Evolutionary conservation across 2,888 invertebrate genomes (phyloP).

Genomic region (Scaptomyza reducta): DNA sequence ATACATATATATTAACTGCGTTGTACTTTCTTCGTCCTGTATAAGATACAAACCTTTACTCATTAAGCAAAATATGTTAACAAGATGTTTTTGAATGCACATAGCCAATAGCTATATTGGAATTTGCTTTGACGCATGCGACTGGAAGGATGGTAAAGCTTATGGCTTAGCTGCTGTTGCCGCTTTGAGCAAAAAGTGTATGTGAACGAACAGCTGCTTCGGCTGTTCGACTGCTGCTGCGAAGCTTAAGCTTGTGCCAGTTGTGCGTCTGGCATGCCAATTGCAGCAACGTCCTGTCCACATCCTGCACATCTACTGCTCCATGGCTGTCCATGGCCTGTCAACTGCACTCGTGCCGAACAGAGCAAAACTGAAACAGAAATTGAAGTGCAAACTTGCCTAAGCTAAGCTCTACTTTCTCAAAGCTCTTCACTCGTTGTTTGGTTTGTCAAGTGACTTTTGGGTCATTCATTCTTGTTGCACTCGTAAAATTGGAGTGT

Average conservation of each 20-base stretch:
- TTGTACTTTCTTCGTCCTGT: too few relatives aligned
- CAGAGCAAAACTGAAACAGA: constrained; percentile 64
- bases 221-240: too few relatives aligned
- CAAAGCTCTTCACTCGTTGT: neutral
- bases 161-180: constrained; percentile 19
- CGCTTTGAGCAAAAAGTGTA: neutral
- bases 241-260: constrained; percentile 19
- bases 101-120: neutral
- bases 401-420: constrained; percentile 28
- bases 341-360: constrained; percentile 68
- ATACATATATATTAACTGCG: too few relatives aligned
- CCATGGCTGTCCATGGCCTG: constrained; percentile 44
- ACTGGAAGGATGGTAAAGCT: constrained; percentile 7
- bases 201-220: constrained; percentile 17
- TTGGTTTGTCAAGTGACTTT: constrained; percentile 15
- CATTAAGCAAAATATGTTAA: neutral
- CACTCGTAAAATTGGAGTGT: neutral
- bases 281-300: constrained; percentile 45
- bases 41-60: neutral
- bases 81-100: too few relatives aligned
- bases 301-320: constrained; percentile 44
- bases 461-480: neutral
- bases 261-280: constrained; percentile 53
- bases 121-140: neutral
- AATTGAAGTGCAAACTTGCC: constrained; percentile 59